Evolutionary conservation across 2,113 vertebrate species (phyloP).

Genomic region (Neogobius melanostomus): DNA sequence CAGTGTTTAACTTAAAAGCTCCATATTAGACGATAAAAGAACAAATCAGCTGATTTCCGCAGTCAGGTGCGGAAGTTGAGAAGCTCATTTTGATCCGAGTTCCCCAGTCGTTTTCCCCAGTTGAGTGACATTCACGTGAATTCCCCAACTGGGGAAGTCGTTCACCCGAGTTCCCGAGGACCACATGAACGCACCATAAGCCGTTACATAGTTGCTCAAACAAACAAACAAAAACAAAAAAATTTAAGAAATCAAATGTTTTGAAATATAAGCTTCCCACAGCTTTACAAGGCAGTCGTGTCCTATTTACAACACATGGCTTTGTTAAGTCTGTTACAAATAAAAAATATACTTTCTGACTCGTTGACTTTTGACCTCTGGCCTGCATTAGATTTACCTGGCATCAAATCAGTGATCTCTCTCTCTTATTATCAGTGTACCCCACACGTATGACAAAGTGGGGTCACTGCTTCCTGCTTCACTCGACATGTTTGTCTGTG

Average conservation of each 20-base stretch:
- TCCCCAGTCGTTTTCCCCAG: too few species aligned
- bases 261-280: neutral
- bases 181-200: too few species aligned
- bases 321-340: neutral
- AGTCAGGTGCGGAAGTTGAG: too few species aligned
- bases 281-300: neutral
- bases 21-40: too few species aligned
- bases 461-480: conserved; percentile 55
- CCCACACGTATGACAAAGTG: conserved; percentile 63
- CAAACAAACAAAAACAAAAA: too few species aligned
- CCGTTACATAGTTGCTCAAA: too few species aligned
- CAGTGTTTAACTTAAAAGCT: too few species aligned
- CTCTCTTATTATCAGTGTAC: conserved; percentile 41
- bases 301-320: neutral
- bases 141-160: too few species aligned
- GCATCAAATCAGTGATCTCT: conserved; percentile 34
- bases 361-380: conserved; percentile 22
- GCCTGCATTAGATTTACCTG: conserved; percentile 30
- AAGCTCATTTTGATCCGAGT: too few species aligned
- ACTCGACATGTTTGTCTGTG: conserved; percentile 39
- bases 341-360: conserved; percentile 8
- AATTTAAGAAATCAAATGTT: neutral
- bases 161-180: too few species aligned
- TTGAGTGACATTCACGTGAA: too few species aligned
- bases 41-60: too few species aligned